Conservation (phyloP, 53 echinoderm and acorn worm species). For the Astropecten irregularis region DNA sequence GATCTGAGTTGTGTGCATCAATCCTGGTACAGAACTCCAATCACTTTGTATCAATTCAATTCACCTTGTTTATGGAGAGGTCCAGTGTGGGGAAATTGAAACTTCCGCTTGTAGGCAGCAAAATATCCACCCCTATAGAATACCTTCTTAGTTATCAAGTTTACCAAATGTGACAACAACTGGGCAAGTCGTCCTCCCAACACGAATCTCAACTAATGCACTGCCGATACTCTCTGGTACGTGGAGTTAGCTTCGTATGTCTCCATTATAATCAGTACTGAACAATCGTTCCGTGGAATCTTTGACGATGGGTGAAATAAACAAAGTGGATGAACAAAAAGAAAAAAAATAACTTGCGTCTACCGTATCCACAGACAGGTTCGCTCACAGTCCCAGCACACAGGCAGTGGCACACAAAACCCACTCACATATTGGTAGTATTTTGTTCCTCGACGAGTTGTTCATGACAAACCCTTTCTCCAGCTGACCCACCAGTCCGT, state of each 20-base stretch:
- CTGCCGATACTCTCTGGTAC: background rate
- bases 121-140: background rate
- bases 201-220: background rate
- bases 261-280: background rate
- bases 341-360: background rate
- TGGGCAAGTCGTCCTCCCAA: background rate
- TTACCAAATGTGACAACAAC: background rate
- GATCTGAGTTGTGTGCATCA: background rate
- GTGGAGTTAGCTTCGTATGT: background rate
- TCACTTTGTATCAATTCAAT: background rate
- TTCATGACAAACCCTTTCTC: background rate
- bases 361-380: background rate
- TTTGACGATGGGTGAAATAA: no score
- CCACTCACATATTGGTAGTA: no score
- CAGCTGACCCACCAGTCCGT: slow-evolving; percentile 3
- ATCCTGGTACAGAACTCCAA: background rate
- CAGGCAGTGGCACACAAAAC: background rate
- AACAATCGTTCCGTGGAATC: background rate
- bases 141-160: background rate
- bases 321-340: background rate
- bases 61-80: background rate
- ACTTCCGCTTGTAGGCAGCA: background rate
- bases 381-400: background rate
- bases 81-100: background rate
- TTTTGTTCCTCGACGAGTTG: no score